A percentile compares a stretch with the other conserved stretches of the same genome.
phyloP scores from a whole-genome alignment of 1,140 invertebrate genomes.

The Bursaphelenchus mucronatus region DNA sequence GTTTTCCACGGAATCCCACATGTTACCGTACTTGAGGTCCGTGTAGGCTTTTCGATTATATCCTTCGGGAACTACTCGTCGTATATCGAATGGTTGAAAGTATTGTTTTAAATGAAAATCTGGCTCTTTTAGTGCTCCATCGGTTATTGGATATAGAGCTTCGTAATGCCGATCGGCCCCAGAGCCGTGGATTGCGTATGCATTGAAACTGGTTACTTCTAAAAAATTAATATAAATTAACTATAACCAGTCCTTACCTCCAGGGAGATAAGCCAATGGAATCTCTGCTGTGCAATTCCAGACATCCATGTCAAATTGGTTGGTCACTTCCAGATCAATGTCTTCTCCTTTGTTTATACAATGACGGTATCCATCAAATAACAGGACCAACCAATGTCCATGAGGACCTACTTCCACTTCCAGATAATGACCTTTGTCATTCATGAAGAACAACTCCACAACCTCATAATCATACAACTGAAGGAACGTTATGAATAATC shows the following conservation, averaged over 20 bases:
- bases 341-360: conserved; percentile 55
- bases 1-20: conserved; percentile 44
- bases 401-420: conserved; percentile 58
- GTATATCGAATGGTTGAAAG: conserved; percentile 45
- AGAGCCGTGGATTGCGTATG: conserved; percentile 66
- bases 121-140: conserved; percentile 61
- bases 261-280: conserved; percentile 58
- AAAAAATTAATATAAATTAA: conserved; percentile 48
- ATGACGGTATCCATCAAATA: conserved; percentile 50
- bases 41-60: conserved; percentile 52
- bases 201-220: conserved; percentile 65
- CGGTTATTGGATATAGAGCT: conserved; percentile 63
- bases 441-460: conserved; percentile 59
- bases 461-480: conserved; percentile 59
- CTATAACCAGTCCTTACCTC: conserved; percentile 33
- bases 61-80: conserved; percentile 48
- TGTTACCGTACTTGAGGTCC: conserved; percentile 55
- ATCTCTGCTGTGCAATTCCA: conserved; percentile 58
- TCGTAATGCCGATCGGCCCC: conserved; percentile 63
- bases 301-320: conserved; percentile 42
- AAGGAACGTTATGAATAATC: conserved; percentile 14
- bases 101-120: conserved; percentile 63
- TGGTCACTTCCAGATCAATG: conserved; percentile 51
- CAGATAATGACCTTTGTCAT: conserved; percentile 54
- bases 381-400: conserved; percentile 56